Percentiles rank a stretch among this genome's conserved stretches.
Conservation (phyloP, 2,113 vertebrate species). For the Propithecus coquereli region DNA sequence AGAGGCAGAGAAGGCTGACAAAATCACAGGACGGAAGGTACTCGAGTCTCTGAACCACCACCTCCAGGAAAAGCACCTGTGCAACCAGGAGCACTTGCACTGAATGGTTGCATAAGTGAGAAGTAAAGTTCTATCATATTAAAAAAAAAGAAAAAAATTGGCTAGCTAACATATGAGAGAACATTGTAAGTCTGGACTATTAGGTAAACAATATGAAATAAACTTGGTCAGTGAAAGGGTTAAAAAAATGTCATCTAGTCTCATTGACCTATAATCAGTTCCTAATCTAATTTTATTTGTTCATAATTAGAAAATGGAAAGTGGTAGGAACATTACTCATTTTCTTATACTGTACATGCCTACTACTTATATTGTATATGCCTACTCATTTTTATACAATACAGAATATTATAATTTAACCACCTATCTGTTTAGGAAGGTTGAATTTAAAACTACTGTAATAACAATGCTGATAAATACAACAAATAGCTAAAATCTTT, state of each 20-base stretch:
- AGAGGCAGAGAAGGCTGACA: too few relatives aligned
- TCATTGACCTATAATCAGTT: neutral
- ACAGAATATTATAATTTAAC: neutral
- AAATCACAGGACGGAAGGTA: neutral
- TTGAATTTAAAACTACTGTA: neutral
- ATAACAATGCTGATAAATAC: neutral
- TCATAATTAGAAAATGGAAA: neutral
- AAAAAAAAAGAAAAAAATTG: neutral
- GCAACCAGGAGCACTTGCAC: rapidly evolving
- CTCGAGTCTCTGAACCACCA: rapidly evolving
- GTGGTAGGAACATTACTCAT: neutral
- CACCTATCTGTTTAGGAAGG: neutral
- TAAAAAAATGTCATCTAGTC: neutral
- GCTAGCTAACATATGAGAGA: neutral
- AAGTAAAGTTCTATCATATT: neutral
- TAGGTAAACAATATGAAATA: neutral
- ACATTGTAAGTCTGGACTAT: neutral
- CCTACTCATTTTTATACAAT: neutral
- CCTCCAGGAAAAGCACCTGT: neutral
- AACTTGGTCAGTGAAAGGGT: neutral
- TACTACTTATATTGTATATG: neutral
- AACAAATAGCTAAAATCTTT: neutral
- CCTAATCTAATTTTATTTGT: neutral
- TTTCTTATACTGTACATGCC: neutral
- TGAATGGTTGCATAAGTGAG: neutral